Conservation (phyloP, 2,797 vertebrate genomes). For the Poeciliopsis infans region DNA sequence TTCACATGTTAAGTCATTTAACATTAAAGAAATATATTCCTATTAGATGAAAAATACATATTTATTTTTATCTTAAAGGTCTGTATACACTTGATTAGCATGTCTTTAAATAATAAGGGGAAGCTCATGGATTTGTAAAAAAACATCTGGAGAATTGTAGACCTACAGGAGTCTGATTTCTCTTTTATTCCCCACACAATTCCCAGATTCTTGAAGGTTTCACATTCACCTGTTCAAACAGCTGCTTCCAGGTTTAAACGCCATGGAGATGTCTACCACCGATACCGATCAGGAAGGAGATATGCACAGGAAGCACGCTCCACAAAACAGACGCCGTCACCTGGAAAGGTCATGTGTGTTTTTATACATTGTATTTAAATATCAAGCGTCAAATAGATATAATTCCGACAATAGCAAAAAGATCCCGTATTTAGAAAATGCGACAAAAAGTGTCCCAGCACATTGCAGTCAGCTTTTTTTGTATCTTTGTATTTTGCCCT, state of each 20-base stretch:
- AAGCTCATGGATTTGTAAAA: not conserved
- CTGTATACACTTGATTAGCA: not conserved
- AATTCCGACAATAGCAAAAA: not conserved
- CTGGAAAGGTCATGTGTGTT: not conserved
- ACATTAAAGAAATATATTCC: not conserved
- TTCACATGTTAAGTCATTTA: not conserved
- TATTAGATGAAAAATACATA: not conserved
- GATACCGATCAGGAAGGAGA: not conserved
- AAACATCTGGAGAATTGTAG: not conserved
- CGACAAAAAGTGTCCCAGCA: not conserved
- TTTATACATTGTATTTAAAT: not conserved
- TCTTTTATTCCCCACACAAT: not conserved
- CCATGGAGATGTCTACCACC: not conserved
- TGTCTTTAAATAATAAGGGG: not conserved
- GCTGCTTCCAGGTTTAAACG: not conserved
- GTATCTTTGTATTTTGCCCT: slow-evolving; percentile 12
- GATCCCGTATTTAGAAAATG: not conserved
- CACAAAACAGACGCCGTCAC: not conserved
- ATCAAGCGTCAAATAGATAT: not conserved
- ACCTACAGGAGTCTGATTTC: not conserved
- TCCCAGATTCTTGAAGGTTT: not conserved
- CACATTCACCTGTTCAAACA: not conserved
- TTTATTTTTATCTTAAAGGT: not conserved
- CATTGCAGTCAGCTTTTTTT: not conserved
- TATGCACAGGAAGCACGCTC: not conserved